Evolutionary conservation across 2,797 vertebrate genomes (phyloP).

Genomic region (Acanthurus tractus): DNA sequence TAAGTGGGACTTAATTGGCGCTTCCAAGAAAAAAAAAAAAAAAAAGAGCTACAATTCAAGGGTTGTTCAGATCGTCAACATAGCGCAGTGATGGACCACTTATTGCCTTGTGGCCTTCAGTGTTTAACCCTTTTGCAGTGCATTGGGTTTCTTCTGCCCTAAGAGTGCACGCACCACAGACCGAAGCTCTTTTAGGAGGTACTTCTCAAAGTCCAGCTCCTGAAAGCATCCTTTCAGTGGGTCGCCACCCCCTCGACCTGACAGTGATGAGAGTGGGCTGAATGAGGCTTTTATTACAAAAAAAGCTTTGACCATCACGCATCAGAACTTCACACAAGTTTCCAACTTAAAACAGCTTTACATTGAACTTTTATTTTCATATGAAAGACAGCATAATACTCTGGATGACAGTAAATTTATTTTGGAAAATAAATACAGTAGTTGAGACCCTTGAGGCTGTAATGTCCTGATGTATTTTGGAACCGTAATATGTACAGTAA

Average conservation of each 20-base stretch:
- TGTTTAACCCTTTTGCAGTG: constrained; percentile 52
- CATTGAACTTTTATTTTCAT: constrained; percentile 54
- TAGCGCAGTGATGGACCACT: constrained; percentile 33
- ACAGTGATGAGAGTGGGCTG: constrained; percentile 16
- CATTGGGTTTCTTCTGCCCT: constrained; percentile 71
- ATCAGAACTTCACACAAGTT: background rate
- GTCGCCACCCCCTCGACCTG: constrained; percentile 5
- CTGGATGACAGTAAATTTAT: constrained; percentile 28
- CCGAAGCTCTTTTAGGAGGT: constrained; percentile 54
- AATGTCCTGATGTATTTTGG: constrained; percentile 8
- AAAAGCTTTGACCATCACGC: constrained; percentile 17
- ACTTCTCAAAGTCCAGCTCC: constrained; percentile 51
- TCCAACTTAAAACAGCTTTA: background rate
- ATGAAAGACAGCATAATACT: constrained; percentile 17
- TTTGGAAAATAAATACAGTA: constrained; percentile 59
- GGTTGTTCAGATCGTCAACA: constrained; percentile 51
- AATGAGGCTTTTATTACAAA: constrained; percentile 36
- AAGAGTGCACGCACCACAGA: constrained; percentile 59
- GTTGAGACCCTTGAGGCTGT: constrained; percentile 14
- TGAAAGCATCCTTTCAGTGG: constrained; percentile 75
- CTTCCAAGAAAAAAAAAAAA: constrained; percentile 51
- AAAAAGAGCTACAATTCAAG: constrained; percentile 17
- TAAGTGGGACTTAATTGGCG: constrained; percentile 57
- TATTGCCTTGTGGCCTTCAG: constrained; percentile 32
- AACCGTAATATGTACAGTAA: constrained; percentile 4